phyloP scores from a whole-genome alignment of 2,888 invertebrate genomes.

The Eupithecia centaureata region DNA sequence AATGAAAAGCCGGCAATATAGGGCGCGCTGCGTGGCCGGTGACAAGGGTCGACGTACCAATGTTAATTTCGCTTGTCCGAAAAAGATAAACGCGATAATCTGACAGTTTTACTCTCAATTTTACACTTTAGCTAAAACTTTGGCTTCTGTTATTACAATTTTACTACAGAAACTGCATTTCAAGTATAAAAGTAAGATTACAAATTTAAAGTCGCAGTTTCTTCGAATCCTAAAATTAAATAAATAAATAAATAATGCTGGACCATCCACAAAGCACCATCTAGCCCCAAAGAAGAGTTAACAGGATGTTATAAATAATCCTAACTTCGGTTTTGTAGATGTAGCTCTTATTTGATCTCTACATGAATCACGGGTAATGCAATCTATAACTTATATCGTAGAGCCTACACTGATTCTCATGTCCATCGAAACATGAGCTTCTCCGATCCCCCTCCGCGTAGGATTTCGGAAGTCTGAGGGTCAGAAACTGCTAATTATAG shows the following conservation, averaged over 20 bases:
- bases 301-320: neutral
- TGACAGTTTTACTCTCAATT: conserved; percentile 28
- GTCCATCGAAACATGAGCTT: conserved; percentile 47
- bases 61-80: conserved; percentile 63
- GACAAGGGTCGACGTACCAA: conserved; percentile 61
- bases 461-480: conserved; percentile 37
- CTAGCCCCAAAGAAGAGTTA: no score
- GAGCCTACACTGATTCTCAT: conserved; percentile 45
- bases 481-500: conserved; percentile 52
- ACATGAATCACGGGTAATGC: conserved; percentile 38
- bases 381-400: conserved; percentile 53
- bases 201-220: neutral
- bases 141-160: neutral
- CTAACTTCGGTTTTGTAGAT: neutral
- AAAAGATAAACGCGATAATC: conserved; percentile 45
- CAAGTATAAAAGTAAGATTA: neutral
- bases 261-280: no score
- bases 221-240: neutral
- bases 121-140: conserved; percentile 8
- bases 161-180: neutral
- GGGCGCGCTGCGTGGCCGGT: conserved; percentile 46
- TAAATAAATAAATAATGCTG: no score
- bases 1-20: conserved; percentile 35
- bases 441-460: conserved; percentile 28
- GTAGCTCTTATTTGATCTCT: conserved; percentile 18